Evolutionary conservation across 1,140 invertebrate genomes (phyloP).

Genomic region (Heliothis subflexa): DNA sequence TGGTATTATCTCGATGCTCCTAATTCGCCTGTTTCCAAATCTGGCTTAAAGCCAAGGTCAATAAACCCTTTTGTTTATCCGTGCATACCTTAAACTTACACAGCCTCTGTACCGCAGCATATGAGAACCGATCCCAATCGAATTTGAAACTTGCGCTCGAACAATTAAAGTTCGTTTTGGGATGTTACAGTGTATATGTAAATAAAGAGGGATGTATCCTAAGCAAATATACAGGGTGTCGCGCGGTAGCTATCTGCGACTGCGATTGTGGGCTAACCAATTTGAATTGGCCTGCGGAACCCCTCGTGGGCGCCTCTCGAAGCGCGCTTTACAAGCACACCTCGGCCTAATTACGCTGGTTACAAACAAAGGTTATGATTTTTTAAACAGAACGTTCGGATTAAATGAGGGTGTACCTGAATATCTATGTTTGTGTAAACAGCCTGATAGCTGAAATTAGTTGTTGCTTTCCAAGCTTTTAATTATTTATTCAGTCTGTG

Average conservation of each 20-base stretch:
- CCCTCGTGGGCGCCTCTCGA: not conserved
- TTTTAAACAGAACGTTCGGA: slow-evolving; percentile 46
- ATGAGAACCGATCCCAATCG: slow-evolving; percentile 48
- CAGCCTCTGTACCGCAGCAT: slow-evolving; percentile 43
- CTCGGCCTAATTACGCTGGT: slow-evolving; percentile 43
- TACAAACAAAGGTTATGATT: slow-evolving; percentile 47
- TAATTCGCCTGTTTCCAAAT: slow-evolving; percentile 73
- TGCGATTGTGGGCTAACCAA: slow-evolving; percentile 58
- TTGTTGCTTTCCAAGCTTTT: not conserved
- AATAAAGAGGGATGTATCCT: slow-evolving; percentile 77
- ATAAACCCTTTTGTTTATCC: slow-evolving; percentile 72
- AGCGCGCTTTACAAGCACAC: too few species aligned
- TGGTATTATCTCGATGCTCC: slow-evolving; percentile 66
- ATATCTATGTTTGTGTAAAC: slow-evolving; percentile 17
- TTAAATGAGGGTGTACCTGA: slow-evolving; percentile 49
- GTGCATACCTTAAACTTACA: slow-evolving; percentile 53
- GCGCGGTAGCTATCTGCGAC: slow-evolving; percentile 62
- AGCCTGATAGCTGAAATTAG: slow-evolving; percentile 22
- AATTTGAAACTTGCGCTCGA: slow-evolving; percentile 50
- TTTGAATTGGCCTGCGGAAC: slow-evolving; percentile 58
- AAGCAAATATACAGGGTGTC: slow-evolving; percentile 79
- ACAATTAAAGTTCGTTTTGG: slow-evolving; percentile 42
- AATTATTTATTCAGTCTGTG: not conserved
- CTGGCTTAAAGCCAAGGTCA: slow-evolving; percentile 81
- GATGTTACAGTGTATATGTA: slow-evolving; percentile 55